A percentile compares a stretch with the other conserved stretches of the same genome.
phyloP scores from a whole-genome alignment of 2,113 vertebrate genomes.

The Oreocharis arfaki region DNA sequence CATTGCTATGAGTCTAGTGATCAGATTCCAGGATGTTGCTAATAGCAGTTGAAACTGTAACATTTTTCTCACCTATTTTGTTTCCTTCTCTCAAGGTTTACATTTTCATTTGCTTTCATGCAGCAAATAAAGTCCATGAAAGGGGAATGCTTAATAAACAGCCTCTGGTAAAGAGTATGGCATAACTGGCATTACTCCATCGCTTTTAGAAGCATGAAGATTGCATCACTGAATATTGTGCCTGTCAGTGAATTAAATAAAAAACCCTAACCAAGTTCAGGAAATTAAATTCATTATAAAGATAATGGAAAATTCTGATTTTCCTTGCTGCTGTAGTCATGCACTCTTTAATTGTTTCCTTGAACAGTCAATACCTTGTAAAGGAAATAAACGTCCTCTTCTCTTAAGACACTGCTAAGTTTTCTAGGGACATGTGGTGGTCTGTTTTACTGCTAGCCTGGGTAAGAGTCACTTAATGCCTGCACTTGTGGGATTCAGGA shows the following conservation, averaged over 20 bases:
- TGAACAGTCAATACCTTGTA: neutral
- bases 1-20: neutral
- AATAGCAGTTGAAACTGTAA: neutral
- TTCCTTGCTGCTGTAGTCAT: neutral
- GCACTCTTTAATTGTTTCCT: neutral
- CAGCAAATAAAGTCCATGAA: neutral
- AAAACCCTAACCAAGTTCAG: neutral
- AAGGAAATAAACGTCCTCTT: neutral
- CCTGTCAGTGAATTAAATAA: neutral
- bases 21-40: neutral
- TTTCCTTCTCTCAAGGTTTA: neutral
- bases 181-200: neutral
- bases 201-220: neutral
- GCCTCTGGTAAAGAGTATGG: neutral
- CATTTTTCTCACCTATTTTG: neutral
- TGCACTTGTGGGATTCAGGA: neutral
- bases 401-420: neutral
- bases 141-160: neutral
- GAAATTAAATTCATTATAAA: conserved; percentile 13
- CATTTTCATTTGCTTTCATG: neutral
- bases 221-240: neutral
- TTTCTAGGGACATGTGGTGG: fast-evolving
- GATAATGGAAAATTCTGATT: neutral
- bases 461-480: no score
- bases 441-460: neutral